These are phyloP conservation scores for Bombus pascuorum DNA, from an alignment of 1,140 invertebrate species.

Conservation along the genomic window DNA sequence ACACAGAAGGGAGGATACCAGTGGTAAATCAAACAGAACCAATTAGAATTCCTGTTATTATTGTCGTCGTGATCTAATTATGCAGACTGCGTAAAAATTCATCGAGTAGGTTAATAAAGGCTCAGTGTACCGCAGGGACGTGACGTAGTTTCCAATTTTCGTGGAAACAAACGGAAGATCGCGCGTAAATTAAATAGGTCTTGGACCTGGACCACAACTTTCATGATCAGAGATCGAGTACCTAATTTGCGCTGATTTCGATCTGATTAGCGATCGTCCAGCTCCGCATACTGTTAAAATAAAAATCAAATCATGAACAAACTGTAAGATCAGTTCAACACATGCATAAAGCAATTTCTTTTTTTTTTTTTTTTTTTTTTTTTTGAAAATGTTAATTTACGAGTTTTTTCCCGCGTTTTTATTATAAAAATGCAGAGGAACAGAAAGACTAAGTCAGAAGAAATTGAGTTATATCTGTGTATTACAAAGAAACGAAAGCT, in stretches of 20 bases:
- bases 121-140: too few relatives aligned
- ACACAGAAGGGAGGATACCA: background rate
- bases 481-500: too few relatives aligned
- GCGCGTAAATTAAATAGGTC: background rate
- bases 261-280: background rate
- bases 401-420: too few relatives aligned
- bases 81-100: background rate
- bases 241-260: background rate
- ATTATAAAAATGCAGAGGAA: too few relatives aligned
- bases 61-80: background rate
- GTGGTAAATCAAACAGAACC: background rate
- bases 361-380: background rate
- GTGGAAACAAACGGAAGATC: background rate
- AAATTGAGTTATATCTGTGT: too few relatives aligned
- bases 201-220: background rate
- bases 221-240: background rate
- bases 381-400: too few relatives aligned
- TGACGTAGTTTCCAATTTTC: background rate
- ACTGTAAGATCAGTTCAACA: too few relatives aligned
- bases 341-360: background rate
- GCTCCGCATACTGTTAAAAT: too few relatives aligned
- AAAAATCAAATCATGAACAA: background rate
- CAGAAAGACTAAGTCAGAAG: too few relatives aligned
- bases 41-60: background rate
- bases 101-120: background rate